Conservation (phyloP, 2,113 vertebrate genomes). For the Boleophthalmus pectinirostris region DNA sequence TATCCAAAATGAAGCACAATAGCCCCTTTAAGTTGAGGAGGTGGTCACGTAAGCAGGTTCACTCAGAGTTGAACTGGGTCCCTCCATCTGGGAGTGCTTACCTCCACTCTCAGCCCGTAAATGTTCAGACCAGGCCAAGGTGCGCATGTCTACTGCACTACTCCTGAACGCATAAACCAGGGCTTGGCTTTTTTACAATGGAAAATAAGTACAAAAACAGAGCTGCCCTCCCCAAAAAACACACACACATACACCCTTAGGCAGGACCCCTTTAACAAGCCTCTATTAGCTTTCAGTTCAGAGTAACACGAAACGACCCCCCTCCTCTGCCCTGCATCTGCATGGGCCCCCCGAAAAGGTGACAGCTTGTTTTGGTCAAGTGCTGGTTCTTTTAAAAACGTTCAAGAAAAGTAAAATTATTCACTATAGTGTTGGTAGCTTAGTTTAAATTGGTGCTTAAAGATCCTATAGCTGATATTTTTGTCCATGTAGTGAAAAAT, state of each 20-base stretch:
- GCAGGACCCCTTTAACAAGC: constrained; percentile 57
- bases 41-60: constrained; percentile 71
- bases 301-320: constrained; percentile 46
- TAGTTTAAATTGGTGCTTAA: no score
- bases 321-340: constrained; percentile 15
- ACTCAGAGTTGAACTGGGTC: constrained; percentile 73
- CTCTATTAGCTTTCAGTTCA: constrained; percentile 50
- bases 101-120: constrained; percentile 57
- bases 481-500: no score
- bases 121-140: constrained; percentile 27
- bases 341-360: constrained; percentile 27
- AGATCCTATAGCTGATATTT: no score
- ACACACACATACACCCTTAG: constrained; percentile 29
- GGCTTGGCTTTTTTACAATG: constrained; percentile 58
- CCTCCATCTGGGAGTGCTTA: constrained; percentile 77
- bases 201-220: constrained; percentile 64
- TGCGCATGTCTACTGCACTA: constrained; percentile 26
- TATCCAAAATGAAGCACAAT: constrained; percentile 25
- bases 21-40: constrained; percentile 59
- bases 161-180: constrained; percentile 56
- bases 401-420: neutral
- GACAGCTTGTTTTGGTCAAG: constrained; percentile 32
- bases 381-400: constrained; percentile 27
- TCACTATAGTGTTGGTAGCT: no score
- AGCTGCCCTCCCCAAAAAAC: constrained; percentile 22